Conservation (phyloP, 1,140 invertebrate genomes). For the Orchestia grillus region DNA sequence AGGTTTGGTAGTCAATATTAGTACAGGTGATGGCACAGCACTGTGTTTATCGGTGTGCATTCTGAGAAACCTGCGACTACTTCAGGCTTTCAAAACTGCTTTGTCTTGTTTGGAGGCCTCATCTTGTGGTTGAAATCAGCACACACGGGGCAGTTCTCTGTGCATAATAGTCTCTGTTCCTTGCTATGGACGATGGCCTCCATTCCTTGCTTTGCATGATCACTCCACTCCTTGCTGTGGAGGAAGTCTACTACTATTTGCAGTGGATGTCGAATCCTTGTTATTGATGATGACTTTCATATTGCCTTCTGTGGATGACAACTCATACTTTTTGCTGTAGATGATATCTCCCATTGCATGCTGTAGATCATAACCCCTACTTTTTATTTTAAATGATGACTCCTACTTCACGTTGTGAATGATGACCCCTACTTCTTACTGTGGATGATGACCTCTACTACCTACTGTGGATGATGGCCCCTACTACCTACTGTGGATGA, state of each 20-base stretch:
- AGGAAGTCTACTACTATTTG: not conserved
- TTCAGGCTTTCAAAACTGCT: not conserved
- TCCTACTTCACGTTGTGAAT: too few relatives aligned
- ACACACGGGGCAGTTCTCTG: not conserved
- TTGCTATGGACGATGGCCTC: not conserved
- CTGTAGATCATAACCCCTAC: too few relatives aligned
- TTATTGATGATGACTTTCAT: not conserved
- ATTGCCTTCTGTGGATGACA: not conserved
- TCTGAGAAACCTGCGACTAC: not conserved
- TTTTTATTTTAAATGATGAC: too few relatives aligned
- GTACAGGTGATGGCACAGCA: too few relatives aligned
- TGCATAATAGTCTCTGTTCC: not conserved
- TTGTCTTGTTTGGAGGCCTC: not conserved
- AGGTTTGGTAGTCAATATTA: too few relatives aligned
- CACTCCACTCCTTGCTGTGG: not conserved
- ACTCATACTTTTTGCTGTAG: not conserved
- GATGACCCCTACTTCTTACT: not conserved
- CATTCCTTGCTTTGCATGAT: not conserved
- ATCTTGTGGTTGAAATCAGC: not conserved
- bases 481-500: not conserved
- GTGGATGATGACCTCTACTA: not conserved
- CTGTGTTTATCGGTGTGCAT: too few relatives aligned
- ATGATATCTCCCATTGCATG: too few relatives aligned
- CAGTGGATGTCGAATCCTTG: too few relatives aligned
- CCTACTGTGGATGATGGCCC: not conserved